Percentiles rank a stretch among this genome's conserved stretches.
phyloP scores from a whole-genome alignment of 2,888 invertebrate genomes.

The Agriotes lineatus region DNA sequence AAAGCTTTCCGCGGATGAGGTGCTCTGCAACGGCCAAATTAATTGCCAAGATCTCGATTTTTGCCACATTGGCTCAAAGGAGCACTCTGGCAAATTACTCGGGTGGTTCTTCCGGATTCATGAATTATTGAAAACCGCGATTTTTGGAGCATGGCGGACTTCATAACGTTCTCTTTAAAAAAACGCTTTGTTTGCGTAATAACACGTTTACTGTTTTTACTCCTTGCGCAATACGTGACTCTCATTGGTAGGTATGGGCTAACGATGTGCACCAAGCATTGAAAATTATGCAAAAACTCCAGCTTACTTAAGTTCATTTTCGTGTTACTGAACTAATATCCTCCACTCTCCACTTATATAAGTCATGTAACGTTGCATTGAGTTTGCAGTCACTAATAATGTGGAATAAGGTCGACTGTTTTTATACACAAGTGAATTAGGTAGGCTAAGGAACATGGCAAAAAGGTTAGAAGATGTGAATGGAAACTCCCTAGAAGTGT shows the following conservation, averaged over 20 bases:
- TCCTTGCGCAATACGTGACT: background rate
- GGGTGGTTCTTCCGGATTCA: background rate
- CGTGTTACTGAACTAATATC: too few relatives aligned
- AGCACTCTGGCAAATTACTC: background rate
- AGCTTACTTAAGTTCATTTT: too few relatives aligned
- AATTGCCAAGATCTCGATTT: background rate
- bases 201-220: background rate
- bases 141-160: slow-evolving; percentile 1
- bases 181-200: background rate
- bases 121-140: background rate
- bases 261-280: background rate
- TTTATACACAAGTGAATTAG: too few relatives aligned
- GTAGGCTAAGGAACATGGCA: too few relatives aligned
- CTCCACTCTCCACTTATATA: too few relatives aligned
- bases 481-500: too few relatives aligned
- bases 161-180: background rate
- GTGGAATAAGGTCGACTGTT: too few relatives aligned
- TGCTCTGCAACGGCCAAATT: background rate
- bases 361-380: too few relatives aligned
- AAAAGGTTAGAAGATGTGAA: too few relatives aligned
- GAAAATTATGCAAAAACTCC: background rate
- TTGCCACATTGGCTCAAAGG: slow-evolving; percentile 8
- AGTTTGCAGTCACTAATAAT: too few relatives aligned
- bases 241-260: background rate
- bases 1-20: background rate